A percentile compares a stretch with the other conserved stretches of the same genome.
phyloP scores from a whole-genome alignment of 2,888 invertebrate species.

The Drosophila lacicola region DNA sequence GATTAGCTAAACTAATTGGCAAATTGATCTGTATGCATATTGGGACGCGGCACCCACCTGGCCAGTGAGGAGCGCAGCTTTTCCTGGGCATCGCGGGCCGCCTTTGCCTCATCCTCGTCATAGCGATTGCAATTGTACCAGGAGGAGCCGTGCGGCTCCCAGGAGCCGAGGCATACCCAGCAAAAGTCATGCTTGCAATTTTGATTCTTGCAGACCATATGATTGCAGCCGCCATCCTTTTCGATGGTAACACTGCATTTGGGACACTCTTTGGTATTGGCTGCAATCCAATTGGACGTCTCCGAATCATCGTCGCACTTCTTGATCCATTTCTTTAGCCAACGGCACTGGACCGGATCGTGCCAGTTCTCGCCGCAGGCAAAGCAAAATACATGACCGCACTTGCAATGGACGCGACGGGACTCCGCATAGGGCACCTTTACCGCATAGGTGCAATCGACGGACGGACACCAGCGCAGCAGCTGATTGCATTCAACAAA shows the following conservation, averaged over 20 bases:
- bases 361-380: slow-evolving; percentile 99
- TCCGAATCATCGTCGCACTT: slow-evolving; percentile 99
- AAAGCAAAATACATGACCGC: slow-evolving; percentile 97
- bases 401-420: slow-evolving; percentile 96
- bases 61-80: slow-evolving; percentile 96
- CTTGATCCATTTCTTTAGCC: slow-evolving; percentile 98
- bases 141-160: slow-evolving; percentile 99
- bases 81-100: slow-evolving; percentile 98
- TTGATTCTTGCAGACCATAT: slow-evolving; percentile 99
- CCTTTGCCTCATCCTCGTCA: slow-evolving; percentile 98
- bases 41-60: slow-evolving; percentile 87
- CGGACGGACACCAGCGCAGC: slow-evolving; percentile 98
- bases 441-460: slow-evolving; percentile 98
- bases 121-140: slow-evolving; percentile 99
- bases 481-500: slow-evolving; percentile 99
- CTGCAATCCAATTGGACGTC: slow-evolving; percentile 99
- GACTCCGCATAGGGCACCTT: slow-evolving; percentile 96
- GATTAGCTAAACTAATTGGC: background rate
- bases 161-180: slow-evolving; percentile 99
- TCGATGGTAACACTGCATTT: slow-evolving; percentile 98
- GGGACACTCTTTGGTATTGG: slow-evolving; percentile 99
- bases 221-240: slow-evolving; percentile 99
- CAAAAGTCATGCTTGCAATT: slow-evolving; percentile 99
- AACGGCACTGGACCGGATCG: slow-evolving; percentile 97
- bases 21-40: background rate